Evolutionary conservation across 2,113 vertebrate species (phyloP), one percentile per base, ranked within the genome.

Genomic region (Vireo altiloquus): DNA sequence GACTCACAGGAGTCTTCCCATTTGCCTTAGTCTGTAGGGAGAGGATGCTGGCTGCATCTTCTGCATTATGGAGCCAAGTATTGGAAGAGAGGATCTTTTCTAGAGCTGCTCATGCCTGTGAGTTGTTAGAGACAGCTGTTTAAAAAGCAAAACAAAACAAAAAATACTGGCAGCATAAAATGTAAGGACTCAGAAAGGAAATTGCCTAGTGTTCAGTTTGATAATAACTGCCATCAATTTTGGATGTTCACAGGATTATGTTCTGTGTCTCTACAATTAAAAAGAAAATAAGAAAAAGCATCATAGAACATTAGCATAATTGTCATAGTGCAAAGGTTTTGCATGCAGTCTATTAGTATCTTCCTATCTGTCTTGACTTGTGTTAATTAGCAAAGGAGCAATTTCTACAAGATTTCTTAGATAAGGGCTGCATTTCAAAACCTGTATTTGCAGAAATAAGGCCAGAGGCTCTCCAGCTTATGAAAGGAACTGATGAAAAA

Each of bases 361-460:
- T 96, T 90, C 52, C 74, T 92, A 88, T 75, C 59, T 46, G 7
- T 90, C 37, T 4, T 39, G 2, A 87, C 72, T 92, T 83, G 46
- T 64, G 74, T 85, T 95, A 94, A 96, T 96, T 97, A 96, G 87
- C 71, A 95, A 86, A 95, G 63, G 90, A 96, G 53, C 64, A 57
- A 64, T 93, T 95, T 82, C 56, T 91, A 59, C 92, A 57, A 90
- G 87, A 86, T 90, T 85, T 94, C 82, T 90, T 94, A 83, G 72
- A 65, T 88, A 85, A 96, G 31, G 0, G 0, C 75, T n/a, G 20
- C 39, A 47, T 92, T 96, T 90, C 50, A 85, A 81, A 93, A 39
- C 11, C 10, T 22, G 0, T 75, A 72, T 79, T 95, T 92, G 57
- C 25, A 87, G 77, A 95, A 95, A 70, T 74, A 80, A 92, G 54